phyloP scores from a whole-genome alignment of 2,888 invertebrate species.

The Oxyteleia sp. region DNA sequence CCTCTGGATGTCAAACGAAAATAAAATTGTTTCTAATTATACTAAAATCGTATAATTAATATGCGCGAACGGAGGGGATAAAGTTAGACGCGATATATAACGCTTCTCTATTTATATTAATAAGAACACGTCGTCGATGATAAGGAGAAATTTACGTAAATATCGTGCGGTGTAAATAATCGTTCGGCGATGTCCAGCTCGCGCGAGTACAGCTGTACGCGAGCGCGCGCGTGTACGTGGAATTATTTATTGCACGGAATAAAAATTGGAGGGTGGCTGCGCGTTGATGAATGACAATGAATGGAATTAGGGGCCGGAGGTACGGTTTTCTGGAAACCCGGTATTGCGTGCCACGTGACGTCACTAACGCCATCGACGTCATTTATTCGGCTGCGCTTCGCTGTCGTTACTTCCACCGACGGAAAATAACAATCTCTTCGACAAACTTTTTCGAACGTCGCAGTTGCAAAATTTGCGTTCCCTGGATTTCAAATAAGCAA shows the following conservation, averaged over 20 bases:
- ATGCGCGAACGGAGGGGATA: no score
- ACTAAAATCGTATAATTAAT: no score
- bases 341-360: slow-evolving; percentile 53
- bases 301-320: slow-evolving; percentile 25
- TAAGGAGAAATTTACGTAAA: neutral
- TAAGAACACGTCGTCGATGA: neutral
- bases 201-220: neutral
- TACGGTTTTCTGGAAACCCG: slow-evolving; percentile 35
- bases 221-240: neutral
- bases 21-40: no score
- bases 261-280: slow-evolving; percentile 39
- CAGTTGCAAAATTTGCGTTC: no score
- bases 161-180: slow-evolving; percentile 4
- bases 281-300: slow-evolving; percentile 37
- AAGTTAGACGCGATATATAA: no score
- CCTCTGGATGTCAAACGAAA: no score
- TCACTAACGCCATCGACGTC: slow-evolving; percentile 63
- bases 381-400: slow-evolving; percentile 21
- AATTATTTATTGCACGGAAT: slow-evolving; percentile 24
- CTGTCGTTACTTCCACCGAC: no score
- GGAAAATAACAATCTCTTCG: no score
- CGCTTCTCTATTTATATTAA: no score
- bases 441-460: no score
- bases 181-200: neutral
- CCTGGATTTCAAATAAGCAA: no score